Evolutionary conservation across 2,797 vertebrate species (phyloP).

Genomic region (Sphaeramia orbicularis): DNA sequence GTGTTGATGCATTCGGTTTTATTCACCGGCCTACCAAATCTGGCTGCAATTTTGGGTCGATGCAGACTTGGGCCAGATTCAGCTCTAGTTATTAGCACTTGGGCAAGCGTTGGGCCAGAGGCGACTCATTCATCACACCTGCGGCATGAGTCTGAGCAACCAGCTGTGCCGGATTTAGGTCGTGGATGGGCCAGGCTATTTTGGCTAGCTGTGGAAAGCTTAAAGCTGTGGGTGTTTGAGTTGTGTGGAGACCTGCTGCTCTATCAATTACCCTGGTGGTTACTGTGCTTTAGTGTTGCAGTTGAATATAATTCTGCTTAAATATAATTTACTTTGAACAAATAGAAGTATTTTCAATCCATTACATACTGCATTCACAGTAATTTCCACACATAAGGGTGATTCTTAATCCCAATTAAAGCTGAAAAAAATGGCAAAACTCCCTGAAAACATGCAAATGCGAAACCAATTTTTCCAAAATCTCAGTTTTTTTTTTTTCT

Average conservation of each 20-base stretch:
- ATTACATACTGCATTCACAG: too few relatives aligned
- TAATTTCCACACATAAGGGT: too few relatives aligned
- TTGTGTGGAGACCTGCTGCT: background rate
- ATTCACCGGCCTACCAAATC: slow-evolving; percentile 27
- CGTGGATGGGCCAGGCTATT: slow-evolving; percentile 20
- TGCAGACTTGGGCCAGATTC: slow-evolving; percentile 17
- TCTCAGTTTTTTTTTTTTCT: too few relatives aligned
- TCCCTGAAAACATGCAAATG: too few relatives aligned
- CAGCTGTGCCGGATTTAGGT: slow-evolving; percentile 49
- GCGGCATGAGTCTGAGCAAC: slow-evolving; percentile 20
- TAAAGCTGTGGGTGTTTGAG: slow-evolving; percentile 7
- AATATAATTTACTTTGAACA: too few relatives aligned
- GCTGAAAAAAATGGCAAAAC: too few relatives aligned
- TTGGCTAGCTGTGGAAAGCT: slow-evolving; percentile 15
- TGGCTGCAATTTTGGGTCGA: slow-evolving; percentile 23
- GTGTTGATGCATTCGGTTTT: background rate
- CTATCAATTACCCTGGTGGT: background rate
- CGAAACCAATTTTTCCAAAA: too few relatives aligned
- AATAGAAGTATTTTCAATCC: too few relatives aligned
- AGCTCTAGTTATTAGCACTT: slow-evolving; percentile 50
- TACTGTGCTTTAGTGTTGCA: background rate
- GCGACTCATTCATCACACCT: slow-evolving; percentile 53
- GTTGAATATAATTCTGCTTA: background rate
- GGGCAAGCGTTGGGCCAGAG: slow-evolving; percentile 39
- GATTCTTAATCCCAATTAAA: too few relatives aligned